Evolutionary conservation across 2,797 vertebrate genomes (phyloP), one percentile per base, ranked within the genome.

Genomic region (Octomys mimax): DNA sequence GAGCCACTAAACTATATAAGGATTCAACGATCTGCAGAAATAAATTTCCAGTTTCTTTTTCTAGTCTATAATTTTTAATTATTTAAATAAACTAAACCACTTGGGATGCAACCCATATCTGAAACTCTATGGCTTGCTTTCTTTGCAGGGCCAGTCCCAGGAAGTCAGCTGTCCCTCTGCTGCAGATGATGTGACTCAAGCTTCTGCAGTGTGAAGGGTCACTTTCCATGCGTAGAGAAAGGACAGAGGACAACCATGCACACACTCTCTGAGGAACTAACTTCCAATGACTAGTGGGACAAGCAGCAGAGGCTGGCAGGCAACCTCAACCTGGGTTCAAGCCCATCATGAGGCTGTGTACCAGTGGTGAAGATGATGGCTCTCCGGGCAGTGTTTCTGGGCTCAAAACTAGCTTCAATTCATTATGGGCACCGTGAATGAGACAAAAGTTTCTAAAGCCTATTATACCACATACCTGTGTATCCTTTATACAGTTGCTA

Each of bases 391-490:
- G 21, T 6, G 8, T 57, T 19, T 64, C 54, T 73, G 46, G 21
- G 31, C 54, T 83, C 75, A 93, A 94, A 93, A 92, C 49, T 26
- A 95, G 54, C 4, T 57, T 83, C 24, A 68, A 39, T 93, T 85
- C 36, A 87, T 52, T 59, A 42, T 21, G 31, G 33, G 12, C 2
- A 87, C 71, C 31, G 12, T 70, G 83, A 92, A 94, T 36, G 2
- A 59, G 22, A 75, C 52, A 89, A 91, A 77, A 77, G 86, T 73
- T 87, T 39, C 49, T 61, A 42, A 62, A 87, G 57, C 21, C 39
- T 46, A 71, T 54, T 70, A 62, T 16, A 71, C 22, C 59, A 57
- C 24, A 22, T 59, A 89, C 71, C 0, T 80, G 13, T 62, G 77
- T 49, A 9, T 68, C 70, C 82, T 96, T 64, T 83, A 57, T 75